Conservation (phyloP, 2,113 vertebrate species). For the Myotis yumanensis region DNA sequence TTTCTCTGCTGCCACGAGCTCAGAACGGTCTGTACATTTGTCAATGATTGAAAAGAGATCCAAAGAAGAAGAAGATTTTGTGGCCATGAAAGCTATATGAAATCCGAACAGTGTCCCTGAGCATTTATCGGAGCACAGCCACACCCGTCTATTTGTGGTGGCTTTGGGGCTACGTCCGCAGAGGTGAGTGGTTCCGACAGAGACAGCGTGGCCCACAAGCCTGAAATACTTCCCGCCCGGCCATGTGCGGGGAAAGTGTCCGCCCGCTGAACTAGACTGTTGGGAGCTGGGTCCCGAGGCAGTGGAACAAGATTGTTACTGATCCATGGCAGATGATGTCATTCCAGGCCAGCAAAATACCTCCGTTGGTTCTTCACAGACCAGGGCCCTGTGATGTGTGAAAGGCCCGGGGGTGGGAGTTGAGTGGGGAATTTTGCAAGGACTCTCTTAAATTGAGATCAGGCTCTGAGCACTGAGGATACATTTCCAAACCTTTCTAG, state of each 20-base stretch:
- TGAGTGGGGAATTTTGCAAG: neutral
- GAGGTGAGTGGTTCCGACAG: neutral
- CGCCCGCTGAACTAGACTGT: neutral
- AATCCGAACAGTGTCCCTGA: neutral
- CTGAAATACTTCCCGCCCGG: neutral
- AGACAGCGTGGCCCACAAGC: neutral
- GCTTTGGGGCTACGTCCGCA: neutral
- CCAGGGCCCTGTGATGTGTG: neutral
- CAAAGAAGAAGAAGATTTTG: neutral
- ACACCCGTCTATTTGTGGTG: rapidly evolving
- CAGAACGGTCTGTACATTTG: neutral
- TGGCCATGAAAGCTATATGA: neutral
- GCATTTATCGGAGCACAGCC: neutral
- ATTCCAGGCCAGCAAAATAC: neutral
- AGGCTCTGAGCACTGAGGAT: neutral
- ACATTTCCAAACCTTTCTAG: conserved; percentile 44
- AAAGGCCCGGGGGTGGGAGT: neutral
- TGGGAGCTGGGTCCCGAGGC: neutral
- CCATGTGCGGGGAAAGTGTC: neutral
- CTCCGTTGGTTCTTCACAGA: conserved; percentile 16
- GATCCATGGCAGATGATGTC: neutral
- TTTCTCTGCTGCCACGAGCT: neutral
- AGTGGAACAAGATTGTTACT: neutral
- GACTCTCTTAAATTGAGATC: neutral
- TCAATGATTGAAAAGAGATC: neutral